A percentile compares a stretch with the other conserved stretches of the same genome.
These are phyloP conservation scores for Gisinianus flammeolus DNA, from an alignment of 2,888 invertebrate species.

Conservation along the genomic window DNA sequence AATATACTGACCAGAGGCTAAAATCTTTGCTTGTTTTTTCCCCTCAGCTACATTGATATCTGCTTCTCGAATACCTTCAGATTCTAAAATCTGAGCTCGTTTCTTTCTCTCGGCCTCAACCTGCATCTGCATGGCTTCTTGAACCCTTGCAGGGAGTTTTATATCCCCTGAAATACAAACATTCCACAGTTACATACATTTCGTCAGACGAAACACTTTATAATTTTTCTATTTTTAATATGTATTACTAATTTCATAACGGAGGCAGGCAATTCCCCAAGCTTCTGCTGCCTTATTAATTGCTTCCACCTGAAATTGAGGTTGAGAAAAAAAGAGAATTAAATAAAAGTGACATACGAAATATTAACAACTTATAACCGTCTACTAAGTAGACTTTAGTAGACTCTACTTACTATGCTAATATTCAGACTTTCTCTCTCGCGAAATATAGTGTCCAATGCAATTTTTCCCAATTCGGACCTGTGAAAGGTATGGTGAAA, in stretches of 20 bases:
- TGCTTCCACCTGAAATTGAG: no score
- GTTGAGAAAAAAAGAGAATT: no score
- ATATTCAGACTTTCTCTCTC: slow-evolving; percentile 96
- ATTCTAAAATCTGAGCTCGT: slow-evolving; percentile 94
- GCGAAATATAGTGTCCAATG: slow-evolving; percentile 92
- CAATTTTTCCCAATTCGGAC: slow-evolving; percentile 96
- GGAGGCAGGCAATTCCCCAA: slow-evolving; percentile 96
- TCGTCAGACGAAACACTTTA: not conserved
- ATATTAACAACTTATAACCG: no score
- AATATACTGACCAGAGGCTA: slow-evolving; percentile 92
- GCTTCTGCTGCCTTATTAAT: slow-evolving; percentile 98
- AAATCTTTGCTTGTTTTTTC: slow-evolving; percentile 85
- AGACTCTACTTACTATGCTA: slow-evolving; percentile 90
- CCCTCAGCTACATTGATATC: slow-evolving; percentile 99
- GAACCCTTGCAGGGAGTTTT: slow-evolving; percentile 84
- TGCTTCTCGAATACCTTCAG: slow-evolving; percentile 88
- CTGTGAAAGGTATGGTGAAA: slow-evolving; percentile 41
- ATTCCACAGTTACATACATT: slow-evolving; percentile 15
- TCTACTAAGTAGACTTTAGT: no score
- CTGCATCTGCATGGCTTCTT: slow-evolving; percentile 99
- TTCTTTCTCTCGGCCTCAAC: slow-evolving; percentile 98
- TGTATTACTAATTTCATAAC: slow-evolving; percentile 87
- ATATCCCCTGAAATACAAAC: slow-evolving; percentile 75
- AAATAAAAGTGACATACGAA: no score
- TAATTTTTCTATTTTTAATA: not conserved